Evolutionary conservation across 2,797 vertebrate species (phyloP).

Genomic region (Girardinus metallicus): DNA sequence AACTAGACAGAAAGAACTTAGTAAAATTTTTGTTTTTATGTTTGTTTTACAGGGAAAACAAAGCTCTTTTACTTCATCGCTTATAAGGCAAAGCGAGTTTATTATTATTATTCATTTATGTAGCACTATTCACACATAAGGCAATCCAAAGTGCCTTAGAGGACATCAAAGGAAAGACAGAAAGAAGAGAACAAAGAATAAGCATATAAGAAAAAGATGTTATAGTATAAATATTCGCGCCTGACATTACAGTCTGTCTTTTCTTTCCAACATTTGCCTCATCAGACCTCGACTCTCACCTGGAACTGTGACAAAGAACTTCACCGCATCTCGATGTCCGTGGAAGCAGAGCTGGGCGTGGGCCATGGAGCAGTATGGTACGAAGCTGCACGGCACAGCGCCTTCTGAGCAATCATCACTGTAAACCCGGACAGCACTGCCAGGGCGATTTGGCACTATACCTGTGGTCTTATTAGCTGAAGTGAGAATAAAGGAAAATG

Average conservation of each 20-base stretch:
- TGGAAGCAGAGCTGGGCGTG: slow-evolving; percentile 98
- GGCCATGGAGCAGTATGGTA: slow-evolving; percentile 98
- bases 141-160: background rate
- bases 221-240: background rate
- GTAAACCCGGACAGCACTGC: slow-evolving; percentile 91
- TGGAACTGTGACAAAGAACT: slow-evolving; percentile 95
- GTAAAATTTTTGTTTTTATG: too few species aligned
- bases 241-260: background rate
- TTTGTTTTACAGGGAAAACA: background rate
- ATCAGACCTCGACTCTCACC: slow-evolving; percentile 71
- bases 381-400: slow-evolving; percentile 84
- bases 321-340: slow-evolving; percentile 94
- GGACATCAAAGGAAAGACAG: background rate
- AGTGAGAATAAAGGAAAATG: background rate
- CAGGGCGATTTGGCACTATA: slow-evolving; percentile 80
- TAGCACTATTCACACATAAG: background rate
- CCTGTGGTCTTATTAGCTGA: slow-evolving; percentile 77
- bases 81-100: background rate
- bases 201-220: background rate
- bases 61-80: background rate
- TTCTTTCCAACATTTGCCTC: background rate
- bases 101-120: background rate
- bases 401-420: slow-evolving; percentile 85
- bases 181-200: background rate
- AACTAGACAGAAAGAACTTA: too few species aligned